These are phyloP conservation scores for Slavum lentiscoides DNA, from an alignment of 2,888 invertebrate genomes.

Conservation along the genomic window DNA sequence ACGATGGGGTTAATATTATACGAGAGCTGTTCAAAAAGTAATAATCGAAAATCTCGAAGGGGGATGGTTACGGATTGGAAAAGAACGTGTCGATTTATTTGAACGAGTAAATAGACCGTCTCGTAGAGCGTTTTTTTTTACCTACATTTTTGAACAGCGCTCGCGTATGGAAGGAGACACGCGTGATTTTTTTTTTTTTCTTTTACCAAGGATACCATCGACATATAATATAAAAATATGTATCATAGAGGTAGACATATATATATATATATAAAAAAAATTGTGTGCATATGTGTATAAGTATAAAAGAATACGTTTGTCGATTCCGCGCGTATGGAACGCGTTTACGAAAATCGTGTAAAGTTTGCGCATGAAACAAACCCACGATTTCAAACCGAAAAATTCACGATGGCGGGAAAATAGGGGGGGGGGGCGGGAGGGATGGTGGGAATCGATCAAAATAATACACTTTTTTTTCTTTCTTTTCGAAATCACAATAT, in stretches of 20 bases:
- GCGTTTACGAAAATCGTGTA: slow-evolving; percentile 23
- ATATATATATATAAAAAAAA: background rate
- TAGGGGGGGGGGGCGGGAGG: too few species aligned
- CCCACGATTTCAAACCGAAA: slow-evolving; percentile 33
- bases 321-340: background rate
- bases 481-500: slow-evolving; percentile 19
- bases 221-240: background rate
- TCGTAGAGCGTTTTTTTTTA: too few species aligned
- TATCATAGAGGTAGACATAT: background rate
- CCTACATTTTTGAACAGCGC: too few species aligned
- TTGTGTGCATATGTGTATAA: background rate
- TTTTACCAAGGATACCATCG: background rate
- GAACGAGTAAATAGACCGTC: too few species aligned
- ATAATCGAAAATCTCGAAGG: too few species aligned
- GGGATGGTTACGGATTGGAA: too few species aligned
- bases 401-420: slow-evolving; percentile 15
- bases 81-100: too few species aligned
- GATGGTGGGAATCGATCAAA: background rate
- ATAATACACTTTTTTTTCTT: too few species aligned
- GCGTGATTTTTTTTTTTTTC: background rate
- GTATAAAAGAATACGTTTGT: background rate
- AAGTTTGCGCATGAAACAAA: slow-evolving; percentile 30
- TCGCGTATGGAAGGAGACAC: background rate
- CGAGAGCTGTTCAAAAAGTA: too few species aligned
- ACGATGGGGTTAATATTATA: background rate